A percentile compares a stretch with the other conserved stretches of the same genome.
Evolutionary conservation across 2,797 vertebrate species (phyloP).

Genomic region (Liasis olivaceus): DNA sequence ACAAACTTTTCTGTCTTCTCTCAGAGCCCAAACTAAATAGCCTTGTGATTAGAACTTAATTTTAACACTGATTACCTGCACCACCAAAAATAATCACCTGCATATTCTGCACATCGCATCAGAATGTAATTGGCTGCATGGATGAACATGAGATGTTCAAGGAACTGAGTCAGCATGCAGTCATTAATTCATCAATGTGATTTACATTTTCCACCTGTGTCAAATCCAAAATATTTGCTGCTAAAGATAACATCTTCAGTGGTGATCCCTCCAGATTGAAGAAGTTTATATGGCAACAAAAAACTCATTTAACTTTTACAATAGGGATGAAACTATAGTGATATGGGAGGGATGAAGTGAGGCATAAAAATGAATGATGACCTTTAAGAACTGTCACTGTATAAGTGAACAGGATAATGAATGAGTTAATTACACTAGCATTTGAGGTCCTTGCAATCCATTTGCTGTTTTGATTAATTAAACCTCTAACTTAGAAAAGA

Average conservation of each 20-base stretch:
- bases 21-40: background rate
- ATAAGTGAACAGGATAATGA: slow-evolving; percentile 68
- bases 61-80: background rate
- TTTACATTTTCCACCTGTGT: background rate
- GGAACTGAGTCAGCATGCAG: background rate
- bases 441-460: slow-evolving; percentile 67
- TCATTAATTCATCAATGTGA: background rate
- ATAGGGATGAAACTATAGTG: background rate
- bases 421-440: slow-evolving; percentile 75
- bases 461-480: slow-evolving; percentile 76
- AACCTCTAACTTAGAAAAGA: slow-evolving; percentile 63
- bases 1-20: too few relatives aligned
- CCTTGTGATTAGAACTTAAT: background rate
- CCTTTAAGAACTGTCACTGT: slow-evolving; percentile 37
- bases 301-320: slow-evolving; percentile 56
- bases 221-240: slow-evolving; percentile 15
- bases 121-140: background rate
- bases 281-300: slow-evolving; percentile 36
- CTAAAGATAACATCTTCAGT: slow-evolving; percentile 39
- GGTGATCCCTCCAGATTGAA: slow-evolving; percentile 3
- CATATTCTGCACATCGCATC: background rate
- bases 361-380: slow-evolving; percentile 57
- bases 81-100: background rate
- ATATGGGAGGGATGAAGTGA: background rate
- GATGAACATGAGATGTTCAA: background rate